Conservation (phyloP, 92 coral and sea anemone species). For the Zoanthus gigantus region DNA sequence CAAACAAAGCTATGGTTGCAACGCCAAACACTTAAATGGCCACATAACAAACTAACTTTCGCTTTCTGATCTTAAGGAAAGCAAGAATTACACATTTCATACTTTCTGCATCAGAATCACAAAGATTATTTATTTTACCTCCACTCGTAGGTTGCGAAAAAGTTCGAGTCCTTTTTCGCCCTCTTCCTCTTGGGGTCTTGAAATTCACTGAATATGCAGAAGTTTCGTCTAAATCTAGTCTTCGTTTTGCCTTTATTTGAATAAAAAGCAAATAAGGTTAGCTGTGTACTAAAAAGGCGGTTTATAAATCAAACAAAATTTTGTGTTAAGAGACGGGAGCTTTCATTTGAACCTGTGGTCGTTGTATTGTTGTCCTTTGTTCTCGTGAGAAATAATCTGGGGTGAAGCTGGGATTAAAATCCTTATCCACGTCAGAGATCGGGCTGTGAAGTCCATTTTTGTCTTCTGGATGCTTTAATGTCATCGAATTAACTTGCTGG, state of each 20-base stretch:
- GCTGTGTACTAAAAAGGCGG: no score
- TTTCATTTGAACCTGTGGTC: conserved; percentile 55
- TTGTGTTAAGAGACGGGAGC: neutral
- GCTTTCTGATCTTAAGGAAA: neutral
- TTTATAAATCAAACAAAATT: neutral
- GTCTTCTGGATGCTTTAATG: conserved; percentile 35
- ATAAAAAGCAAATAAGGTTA: neutral
- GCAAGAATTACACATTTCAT: neutral
- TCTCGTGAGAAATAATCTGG: conserved; percentile 72
- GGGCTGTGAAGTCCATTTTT: conserved; percentile 50
- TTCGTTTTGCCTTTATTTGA: conserved; percentile 84
- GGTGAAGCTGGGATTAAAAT: conserved; percentile 59
- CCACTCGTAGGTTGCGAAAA: conserved; percentile 76
- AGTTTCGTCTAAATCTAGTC: conserved; percentile 92
- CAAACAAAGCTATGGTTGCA: conserved; percentile 29
- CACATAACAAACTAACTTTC: neutral
- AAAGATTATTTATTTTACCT: conserved; percentile 55
- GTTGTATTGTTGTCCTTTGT: conserved; percentile 48
- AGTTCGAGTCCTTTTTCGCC: conserved; percentile 68
- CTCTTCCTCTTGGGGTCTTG: conserved; percentile 78
- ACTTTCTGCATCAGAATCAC: neutral
- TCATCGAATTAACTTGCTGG: conserved; percentile 67
- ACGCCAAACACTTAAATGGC: neutral
- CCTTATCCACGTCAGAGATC: conserved; percentile 42
- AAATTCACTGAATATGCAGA: conserved; percentile 60